Evolutionary conservation across 2,888 invertebrate species (phyloP), one percentile per base, ranked within the genome.

Genomic region (Phymatocera aterrima): DNA sequence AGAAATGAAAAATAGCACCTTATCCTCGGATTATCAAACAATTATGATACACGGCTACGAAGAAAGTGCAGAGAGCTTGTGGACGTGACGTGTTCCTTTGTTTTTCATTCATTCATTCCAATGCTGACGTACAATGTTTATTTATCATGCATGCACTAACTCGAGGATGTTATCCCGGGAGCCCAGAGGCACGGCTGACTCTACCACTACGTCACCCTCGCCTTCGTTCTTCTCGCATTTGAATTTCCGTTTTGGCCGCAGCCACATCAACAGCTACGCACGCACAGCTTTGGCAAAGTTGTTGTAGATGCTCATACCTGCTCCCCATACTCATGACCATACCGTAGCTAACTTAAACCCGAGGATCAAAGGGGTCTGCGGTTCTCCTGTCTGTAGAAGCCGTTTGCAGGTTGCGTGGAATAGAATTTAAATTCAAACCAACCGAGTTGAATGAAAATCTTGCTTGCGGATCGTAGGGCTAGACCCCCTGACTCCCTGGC

Each of bases 331-430:
- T 18, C n/a, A n/a, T n/a, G n/a, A n/a, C 61, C 12, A 21, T 31
- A 60, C 60, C 61, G n/a, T n/a, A n/a, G n/a, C n/a, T n/a, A n/a
- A n/a, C 28, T 1, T 37, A 64, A 64, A 12, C 37, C 37, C 37
- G 37, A 64, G 61, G 61, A 64, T 64, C 61, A 64, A 64, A 64
- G 61, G 61, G 37, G 61, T 64, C 61, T 64, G 61, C 61, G 61
- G 61, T 34, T 64, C 21, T 37, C 8, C 61, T 37, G 61, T 64
- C 61, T 64, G 61, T 37, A 64, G 34, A 64, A 64, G 61, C 37
- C 61, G 61, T 64, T 37, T 37, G 6, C 61, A 64, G 37, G 34
- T n/a, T 37, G 34, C n/a, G n/a, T n/a, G n/a, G n/a, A n/a, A n/a
- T n/a, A n/a, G 21, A 64, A 64, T 64, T 37, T 64, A 34, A 64